phyloP scores from a whole-genome alignment of 2,888 invertebrate genomes.

The Amphipoea oculea region DNA sequence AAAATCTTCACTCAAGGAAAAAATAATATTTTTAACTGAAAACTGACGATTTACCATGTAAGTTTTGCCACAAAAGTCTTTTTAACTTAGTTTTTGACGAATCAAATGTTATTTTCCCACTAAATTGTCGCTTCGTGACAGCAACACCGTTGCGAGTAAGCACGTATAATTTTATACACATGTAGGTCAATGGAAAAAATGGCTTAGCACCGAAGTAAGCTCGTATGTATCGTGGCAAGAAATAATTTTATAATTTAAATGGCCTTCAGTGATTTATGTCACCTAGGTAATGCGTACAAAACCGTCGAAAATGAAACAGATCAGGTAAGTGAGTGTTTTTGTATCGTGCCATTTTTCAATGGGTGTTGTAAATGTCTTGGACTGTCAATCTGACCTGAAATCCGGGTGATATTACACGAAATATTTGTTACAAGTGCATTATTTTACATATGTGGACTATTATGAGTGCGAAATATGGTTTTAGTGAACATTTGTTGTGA shows the following conservation, averaged over 20 bases:
- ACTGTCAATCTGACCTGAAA: conserved; percentile 89
- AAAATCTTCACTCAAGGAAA: conserved; percentile 42
- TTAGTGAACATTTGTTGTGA: conserved; percentile 59
- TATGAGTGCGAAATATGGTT: conserved; percentile 59
- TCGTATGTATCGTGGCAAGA: conserved; percentile 89
- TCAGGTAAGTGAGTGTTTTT: conserved; percentile 86
- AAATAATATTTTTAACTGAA: conserved; percentile 51
- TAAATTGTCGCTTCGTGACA: conserved; percentile 72
- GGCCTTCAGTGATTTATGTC: conserved; percentile 91
- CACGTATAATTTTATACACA: conserved; percentile 88
- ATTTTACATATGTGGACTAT: conserved; percentile 50
- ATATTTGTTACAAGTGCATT: conserved; percentile 73
- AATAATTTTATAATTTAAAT: conserved; percentile 90
- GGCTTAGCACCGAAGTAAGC: conserved; percentile 88
- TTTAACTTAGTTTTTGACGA: conserved; percentile 24
- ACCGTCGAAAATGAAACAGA: conserved; percentile 89
- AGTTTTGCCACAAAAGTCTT: conserved; percentile 61
- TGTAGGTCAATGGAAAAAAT: conserved; percentile 91
- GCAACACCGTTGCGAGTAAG: conserved; percentile 87
- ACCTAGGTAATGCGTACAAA: conserved; percentile 89
- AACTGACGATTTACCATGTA: conserved; percentile 64
- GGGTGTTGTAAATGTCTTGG: conserved; percentile 87
- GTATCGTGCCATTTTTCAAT: conserved; percentile 78
- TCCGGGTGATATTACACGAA: conserved; percentile 81
- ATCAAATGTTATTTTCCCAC: conserved; percentile 50